Conservation (phyloP, 1,140 invertebrate species). For the Hyles euphorbiae region DNA sequence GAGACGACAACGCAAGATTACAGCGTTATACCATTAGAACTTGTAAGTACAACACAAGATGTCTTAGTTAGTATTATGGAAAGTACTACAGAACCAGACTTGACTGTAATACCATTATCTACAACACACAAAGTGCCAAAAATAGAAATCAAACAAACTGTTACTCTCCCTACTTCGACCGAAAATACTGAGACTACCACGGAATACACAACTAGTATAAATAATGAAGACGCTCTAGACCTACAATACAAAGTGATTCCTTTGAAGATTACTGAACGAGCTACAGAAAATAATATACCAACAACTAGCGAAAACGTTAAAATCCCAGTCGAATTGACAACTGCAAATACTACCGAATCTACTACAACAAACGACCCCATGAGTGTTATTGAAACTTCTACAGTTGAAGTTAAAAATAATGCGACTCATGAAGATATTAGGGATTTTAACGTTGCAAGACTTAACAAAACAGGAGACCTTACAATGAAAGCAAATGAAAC, state of each 20-base stretch:
- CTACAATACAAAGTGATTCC: background rate
- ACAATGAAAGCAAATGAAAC: background rate
- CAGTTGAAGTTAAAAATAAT: conserved; percentile 13
- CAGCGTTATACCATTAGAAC: conserved; percentile 61
- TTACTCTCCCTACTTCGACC: conserved; percentile 48
- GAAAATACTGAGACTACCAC: conserved; percentile 20
- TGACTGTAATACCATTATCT: conserved; percentile 58
- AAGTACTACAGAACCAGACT: conserved; percentile 52
- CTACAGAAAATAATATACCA: background rate
- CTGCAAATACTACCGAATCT: background rate
- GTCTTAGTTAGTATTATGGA: conserved; percentile 39
- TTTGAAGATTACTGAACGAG: background rate
- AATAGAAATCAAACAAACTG: conserved; percentile 45
- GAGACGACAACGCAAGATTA: conserved; percentile 39
- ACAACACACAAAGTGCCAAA: conserved; percentile 45
- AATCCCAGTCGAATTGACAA: background rate
- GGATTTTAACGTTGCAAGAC: too few species aligned
- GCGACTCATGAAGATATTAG: background rate
- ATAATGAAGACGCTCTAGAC: background rate
- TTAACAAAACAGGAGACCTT: too few species aligned
- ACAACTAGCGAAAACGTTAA: background rate
- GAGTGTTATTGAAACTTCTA: conserved; percentile 10
- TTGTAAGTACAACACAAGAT: conserved; percentile 56
- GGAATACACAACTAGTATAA: background rate
- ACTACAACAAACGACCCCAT: too few species aligned